Evolutionary conservation across 1,140 invertebrate genomes (phyloP), one percentile per base, ranked within the genome.

Genomic region (Drosophila elegans): DNA sequence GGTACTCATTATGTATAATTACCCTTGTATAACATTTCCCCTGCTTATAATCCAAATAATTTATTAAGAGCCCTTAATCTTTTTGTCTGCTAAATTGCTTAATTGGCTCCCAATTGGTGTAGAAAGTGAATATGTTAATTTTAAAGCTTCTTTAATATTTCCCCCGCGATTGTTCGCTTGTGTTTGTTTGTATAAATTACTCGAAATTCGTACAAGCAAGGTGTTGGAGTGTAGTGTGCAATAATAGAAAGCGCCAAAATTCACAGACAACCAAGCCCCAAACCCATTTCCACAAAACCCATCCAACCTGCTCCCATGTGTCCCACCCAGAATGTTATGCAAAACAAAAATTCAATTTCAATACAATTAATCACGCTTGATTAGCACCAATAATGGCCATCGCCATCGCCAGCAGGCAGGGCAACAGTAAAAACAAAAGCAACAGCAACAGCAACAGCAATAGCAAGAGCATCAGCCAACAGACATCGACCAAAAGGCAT

Each of bases 361-460:
- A 73, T 74, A 73, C 76, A 79, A 78, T 78, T 78, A 79, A 78
- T 73, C 76, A 79, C 76, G 76, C 76, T 78, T 78, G 75, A 78
- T 78, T 78, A 78, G 57, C 75, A 78, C 73, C 74, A 76, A 76
- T 76, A 76, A 76, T 71, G 66, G 67, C 52, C 67, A 66, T 42
- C 27, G 67, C 52, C 67, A 66, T 42, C 27, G 60, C 44, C 69
- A 64, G 38, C 59, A 55, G 69, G 21, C 63, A 46, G 64, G 49
- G 53, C 16, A 49, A 21, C 66, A 46, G n/a, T n/a, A n/a, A n/a
- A n/a, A n/a, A n/a, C n/a, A n/a, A n/a, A n/a, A n/a, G 32, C 48
- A 68, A 16, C 39, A 63, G 56, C 44, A 44, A 9, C 38, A 55
- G 57, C 60, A 44, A 27, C 44, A 66, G 61, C 16, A 21, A 21